Percentiles rank a stretch among this genome's conserved stretches.
These are phyloP conservation scores for Brachyrhaphis roseni DNA, from an alignment of 2,797 vertebrate genomes.

Conservation along the genomic window DNA sequence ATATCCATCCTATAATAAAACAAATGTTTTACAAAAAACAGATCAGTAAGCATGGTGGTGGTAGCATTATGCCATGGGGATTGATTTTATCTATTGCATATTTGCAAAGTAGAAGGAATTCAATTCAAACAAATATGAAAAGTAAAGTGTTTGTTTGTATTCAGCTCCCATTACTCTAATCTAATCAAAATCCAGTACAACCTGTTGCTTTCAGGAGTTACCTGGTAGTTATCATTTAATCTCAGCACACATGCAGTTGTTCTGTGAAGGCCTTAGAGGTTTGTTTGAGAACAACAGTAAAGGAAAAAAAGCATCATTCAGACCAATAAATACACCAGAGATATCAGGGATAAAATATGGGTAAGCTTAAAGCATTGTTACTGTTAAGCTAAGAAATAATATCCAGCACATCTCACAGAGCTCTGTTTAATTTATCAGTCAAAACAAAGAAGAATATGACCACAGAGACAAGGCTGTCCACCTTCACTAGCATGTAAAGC, in stretches of 20 bases:
- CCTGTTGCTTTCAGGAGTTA: not conserved
- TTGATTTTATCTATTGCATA: not conserved
- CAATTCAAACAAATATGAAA: not conserved
- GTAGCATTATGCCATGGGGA: not conserved
- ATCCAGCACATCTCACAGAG: not conserved
- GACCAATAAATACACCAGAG: not conserved
- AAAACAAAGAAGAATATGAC: not conserved
- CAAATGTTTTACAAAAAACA: not conserved
- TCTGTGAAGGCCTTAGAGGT: not conserved
- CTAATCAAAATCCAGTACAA: not conserved
- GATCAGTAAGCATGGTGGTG: not conserved
- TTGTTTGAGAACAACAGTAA: not conserved
- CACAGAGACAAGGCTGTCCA: not conserved
- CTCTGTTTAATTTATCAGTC: not conserved
- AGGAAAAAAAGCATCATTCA: not conserved
- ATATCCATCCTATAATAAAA: not conserved
- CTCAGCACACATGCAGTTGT: not conserved
- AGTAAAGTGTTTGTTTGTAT: not conserved
- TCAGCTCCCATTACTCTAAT: not conserved
- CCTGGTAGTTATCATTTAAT: not conserved
- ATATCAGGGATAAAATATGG: not conserved
- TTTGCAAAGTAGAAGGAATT: not conserved
- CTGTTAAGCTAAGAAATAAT: not conserved
- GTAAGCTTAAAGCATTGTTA: not conserved
- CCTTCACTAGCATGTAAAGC: not conserved